Percentiles rank a stretch among this genome's conserved stretches.
phyloP scores from a whole-genome alignment of 2,113 vertebrate genomes.

The Coryphaenoides rupestris region DNA sequence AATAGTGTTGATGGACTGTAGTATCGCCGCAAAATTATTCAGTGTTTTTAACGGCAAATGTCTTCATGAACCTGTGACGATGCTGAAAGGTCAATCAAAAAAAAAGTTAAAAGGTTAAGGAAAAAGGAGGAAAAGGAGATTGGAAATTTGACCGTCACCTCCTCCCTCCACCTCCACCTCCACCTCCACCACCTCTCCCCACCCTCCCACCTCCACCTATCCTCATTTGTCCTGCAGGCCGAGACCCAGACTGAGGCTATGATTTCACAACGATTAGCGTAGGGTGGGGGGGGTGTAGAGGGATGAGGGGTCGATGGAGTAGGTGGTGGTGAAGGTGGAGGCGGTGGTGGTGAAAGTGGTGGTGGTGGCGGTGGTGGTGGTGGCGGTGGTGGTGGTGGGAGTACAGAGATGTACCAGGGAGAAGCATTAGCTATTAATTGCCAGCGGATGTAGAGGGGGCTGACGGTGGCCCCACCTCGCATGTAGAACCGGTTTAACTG shows the following conservation, averaged over 20 bases:
- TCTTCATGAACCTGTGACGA: too few relatives aligned
- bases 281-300: conserved; percentile 50
- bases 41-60: too few relatives aligned
- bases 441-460: conserved; percentile 8
- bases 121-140: neutral
- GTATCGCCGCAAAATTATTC: too few relatives aligned
- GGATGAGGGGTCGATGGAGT: conserved; percentile 11
- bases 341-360: too few relatives aligned
- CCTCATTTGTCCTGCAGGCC: conserved; percentile 29
- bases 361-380: too few relatives aligned
- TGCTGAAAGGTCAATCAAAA: too few relatives aligned
- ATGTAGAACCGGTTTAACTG: too few relatives aligned
- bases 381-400: too few relatives aligned
- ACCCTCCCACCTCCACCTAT: neutral
- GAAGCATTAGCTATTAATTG: conserved; percentile 57
- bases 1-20: too few relatives aligned
- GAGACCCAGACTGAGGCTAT: conserved; percentile 54
- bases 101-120: neutral
- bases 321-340: too few relatives aligned
- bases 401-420: conserved; percentile 54
- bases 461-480: too few relatives aligned
- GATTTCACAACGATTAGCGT: conserved; percentile 57
- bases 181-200: neutral
- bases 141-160: neutral
- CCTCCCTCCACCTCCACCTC: neutral